Evolutionary conservation across 1,140 invertebrate species (phyloP).

Genomic region (Carcinoscorpius rotundicauda): DNA sequence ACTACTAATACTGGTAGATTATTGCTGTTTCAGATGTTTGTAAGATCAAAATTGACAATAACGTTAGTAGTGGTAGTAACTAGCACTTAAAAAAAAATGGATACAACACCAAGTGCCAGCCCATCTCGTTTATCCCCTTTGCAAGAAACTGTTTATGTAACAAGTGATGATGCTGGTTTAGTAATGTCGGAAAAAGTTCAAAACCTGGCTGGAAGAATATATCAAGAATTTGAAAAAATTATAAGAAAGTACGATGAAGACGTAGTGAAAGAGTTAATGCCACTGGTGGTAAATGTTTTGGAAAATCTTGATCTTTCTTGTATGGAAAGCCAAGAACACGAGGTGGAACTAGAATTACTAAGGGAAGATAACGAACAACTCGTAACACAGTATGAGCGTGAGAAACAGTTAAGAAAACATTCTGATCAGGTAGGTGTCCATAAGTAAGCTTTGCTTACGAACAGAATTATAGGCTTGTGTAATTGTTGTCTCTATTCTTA

Average conservation of each 20-base stretch:
- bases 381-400: slow-evolving; percentile 95
- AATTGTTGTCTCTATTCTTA: no score
- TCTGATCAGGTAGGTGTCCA: slow-evolving; percentile 45
- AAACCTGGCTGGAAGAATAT: slow-evolving; percentile 87
- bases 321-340: slow-evolving; percentile 93
- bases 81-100: no score
- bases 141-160: slow-evolving; percentile 20
- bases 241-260: slow-evolving; percentile 57
- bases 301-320: slow-evolving; percentile 93
- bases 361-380: slow-evolving; percentile 98
- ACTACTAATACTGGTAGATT: no score
- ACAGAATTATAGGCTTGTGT: no score
- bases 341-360: slow-evolving; percentile 90
- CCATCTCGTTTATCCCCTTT: neutral
- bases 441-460: no score
- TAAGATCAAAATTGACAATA: no score
- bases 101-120: no score
- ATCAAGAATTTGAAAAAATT: slow-evolving; percentile 98
- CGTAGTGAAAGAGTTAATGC: slow-evolving; percentile 97
- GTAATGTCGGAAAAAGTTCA: slow-evolving; percentile 97
- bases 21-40: no score
- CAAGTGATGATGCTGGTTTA: slow-evolving; percentile 13
- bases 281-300: slow-evolving; percentile 90
- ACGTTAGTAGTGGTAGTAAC: no score
- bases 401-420: slow-evolving; percentile 87